Evolutionary conservation across 2,888 invertebrate genomes (phyloP), one percentile per base, ranked within the genome.

Genomic region (Hypolimnas misippus): DNA sequence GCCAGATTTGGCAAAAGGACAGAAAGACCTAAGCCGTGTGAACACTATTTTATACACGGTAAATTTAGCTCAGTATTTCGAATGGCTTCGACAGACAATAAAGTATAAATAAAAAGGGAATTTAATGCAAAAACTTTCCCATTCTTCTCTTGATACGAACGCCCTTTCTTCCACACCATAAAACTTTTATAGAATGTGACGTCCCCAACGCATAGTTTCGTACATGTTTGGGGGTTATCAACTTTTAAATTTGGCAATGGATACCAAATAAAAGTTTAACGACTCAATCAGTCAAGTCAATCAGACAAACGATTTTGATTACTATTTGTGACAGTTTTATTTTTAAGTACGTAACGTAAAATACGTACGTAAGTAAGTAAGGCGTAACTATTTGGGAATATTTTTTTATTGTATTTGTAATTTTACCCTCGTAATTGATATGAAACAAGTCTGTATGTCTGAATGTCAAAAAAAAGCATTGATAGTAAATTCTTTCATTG

Each of bases 151-250:
- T 83, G 86, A 87, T 87, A 86, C 83, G 76, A 77, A 84, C 81
- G 19, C 87, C 88, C 82, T 87, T 89, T 86, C 83, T 89, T 89
- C 86, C 86, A 78, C 78, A 68, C 84, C 89, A 89, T 89, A 87
- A 88, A 90, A 89, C 87, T 89, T n/a, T n/a, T 88, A 83, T 78
- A 81, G 76, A 75, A 84, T 80, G 83, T 85, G 86, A 82, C 79
- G 78, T 86, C 87, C 86, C 85, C 70, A 74, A 77, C 78, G 87
- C 81, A 84, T 87, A 88, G 88, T 89, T 88, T 54, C 77, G 74
- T 70, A 71, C 75, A 76, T 80, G 81, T 79, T 79, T 70, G 76
- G 76, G 79, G 76, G 79, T 82, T 83, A 87, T 87, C 86, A 86
- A 80, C 16, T 75, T 76, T 78, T 75, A 73, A 64, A 77, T 71